Conservation (phyloP, 2,113 vertebrate species). For the Aplodontia rufa region DNA sequence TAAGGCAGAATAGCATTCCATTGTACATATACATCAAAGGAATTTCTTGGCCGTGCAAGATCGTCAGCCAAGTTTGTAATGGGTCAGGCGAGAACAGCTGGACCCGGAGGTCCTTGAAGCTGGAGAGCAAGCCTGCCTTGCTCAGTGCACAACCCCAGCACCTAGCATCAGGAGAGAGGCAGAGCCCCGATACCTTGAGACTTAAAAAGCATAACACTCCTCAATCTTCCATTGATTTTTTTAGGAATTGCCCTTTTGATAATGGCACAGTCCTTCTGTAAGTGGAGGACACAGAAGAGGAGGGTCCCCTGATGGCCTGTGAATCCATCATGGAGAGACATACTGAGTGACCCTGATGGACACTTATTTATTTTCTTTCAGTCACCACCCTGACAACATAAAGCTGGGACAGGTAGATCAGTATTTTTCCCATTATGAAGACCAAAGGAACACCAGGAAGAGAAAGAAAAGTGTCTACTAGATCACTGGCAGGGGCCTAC, state of each 20-base stretch:
- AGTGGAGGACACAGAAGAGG: not conserved
- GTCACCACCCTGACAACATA: not conserved
- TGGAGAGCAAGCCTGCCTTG: accelerated
- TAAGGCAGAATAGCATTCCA: not conserved
- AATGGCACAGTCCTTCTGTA: not conserved
- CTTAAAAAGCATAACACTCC: not conserved
- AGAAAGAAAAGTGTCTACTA: too few species aligned
- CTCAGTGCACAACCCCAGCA: not conserved
- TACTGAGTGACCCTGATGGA: too few species aligned
- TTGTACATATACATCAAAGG: too few species aligned
- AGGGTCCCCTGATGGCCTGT: not conserved
- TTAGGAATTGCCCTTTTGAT: not conserved
- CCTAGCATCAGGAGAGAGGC: not conserved
- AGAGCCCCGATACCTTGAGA: not conserved
- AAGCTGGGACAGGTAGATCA: accelerated
- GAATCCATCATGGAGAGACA: not conserved
- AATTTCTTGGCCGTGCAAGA: not conserved
- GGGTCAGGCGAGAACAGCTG: not conserved
- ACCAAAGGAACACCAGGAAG: not conserved
- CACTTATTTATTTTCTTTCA: not conserved
- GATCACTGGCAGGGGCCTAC: accelerated
- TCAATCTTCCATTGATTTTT: not conserved
- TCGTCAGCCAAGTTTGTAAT: not conserved
- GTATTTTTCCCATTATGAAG: not conserved
- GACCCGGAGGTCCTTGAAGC: not conserved